Evolutionary conservation across 2,888 invertebrate genomes (phyloP), one percentile per base, ranked within the genome.

Genomic region (Epinotia bilunana): DNA sequence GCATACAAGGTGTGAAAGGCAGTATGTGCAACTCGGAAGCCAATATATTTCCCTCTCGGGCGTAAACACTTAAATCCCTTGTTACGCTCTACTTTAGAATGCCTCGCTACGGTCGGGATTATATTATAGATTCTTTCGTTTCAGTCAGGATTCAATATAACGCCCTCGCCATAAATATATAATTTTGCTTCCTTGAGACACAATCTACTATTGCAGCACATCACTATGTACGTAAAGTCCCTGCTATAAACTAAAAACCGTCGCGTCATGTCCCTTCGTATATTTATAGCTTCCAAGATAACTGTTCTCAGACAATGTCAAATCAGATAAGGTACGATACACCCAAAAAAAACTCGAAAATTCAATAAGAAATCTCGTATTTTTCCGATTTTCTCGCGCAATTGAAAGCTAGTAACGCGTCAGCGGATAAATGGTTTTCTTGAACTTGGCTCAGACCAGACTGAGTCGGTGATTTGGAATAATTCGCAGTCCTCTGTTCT

Each of bases 381-480:
- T 46, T 69, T 69, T 23, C 58, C 69, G 69, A 69, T 69, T 60
- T 68, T 69, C 58, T 60, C 69, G 46, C 58, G 58, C 28, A 69
- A 69, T 69, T 69, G 23, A 58, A 58, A 28, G 43, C 20, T 43
- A 46, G 69, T 60, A 57, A 68, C 60, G 67, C 67, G 28, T 28
- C 69, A 46, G 43, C 43, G 58, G 43, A 69, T 58, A 58, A 69
- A 69, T 69, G 69, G 69, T 69, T 46, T 57, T 69, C 23, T 69
- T 69, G 69, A 69, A 69, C 69, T 69, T 69, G 57, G 9, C 11
- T 18, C 20, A 23, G 46, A 69, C 68, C 20, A 57, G 68, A 68
- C 68, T 57, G 33, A 69, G 43, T 57, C 68, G 68, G 43, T 58
- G 69, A 16, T 23, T 69, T 43, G 58, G 58, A 69, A 69, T 58